phyloP scores from a whole-genome alignment of 1,140 invertebrate species.

The Cotesia chilonis region DNA sequence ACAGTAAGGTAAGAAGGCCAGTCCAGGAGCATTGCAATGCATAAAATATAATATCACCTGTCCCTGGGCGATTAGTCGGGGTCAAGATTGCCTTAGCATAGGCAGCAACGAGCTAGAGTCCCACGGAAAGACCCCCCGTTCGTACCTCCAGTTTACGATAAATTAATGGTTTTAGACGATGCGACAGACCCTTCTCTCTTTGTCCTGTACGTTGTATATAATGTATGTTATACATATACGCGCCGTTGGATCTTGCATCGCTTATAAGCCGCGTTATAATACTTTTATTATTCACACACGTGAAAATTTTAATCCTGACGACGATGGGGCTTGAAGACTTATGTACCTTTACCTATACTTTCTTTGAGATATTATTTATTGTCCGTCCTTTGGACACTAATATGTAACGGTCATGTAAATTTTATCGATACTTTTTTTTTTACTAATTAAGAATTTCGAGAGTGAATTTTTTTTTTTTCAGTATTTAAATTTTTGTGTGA shows the following conservation, averaged over 20 bases:
- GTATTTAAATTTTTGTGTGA: not conserved
- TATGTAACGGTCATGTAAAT: not conserved
- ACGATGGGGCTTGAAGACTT: not conserved
- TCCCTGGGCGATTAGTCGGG: constrained; percentile 58
- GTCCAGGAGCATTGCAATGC: constrained; percentile 36
- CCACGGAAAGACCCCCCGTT: constrained; percentile 37
- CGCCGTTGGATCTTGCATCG: constrained; percentile 23
- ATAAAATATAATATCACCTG: constrained; percentile 48
- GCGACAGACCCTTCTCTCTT: constrained; percentile 21
- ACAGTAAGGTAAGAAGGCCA: not conserved
- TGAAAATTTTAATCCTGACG: constrained; percentile 18
- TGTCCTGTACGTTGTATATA: not conserved
- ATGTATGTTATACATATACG: not conserved
- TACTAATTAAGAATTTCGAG: too few species aligned
- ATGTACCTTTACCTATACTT: constrained; percentile 7
- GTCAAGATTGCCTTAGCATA: constrained; percentile 51
- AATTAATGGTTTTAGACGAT: constrained; percentile 56
- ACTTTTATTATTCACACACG: constrained; percentile 6
- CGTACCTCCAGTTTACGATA: constrained; percentile 52
- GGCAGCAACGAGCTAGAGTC: constrained; percentile 33
- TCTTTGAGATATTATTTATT: constrained; percentile 20
- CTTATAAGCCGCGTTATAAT: not conserved
- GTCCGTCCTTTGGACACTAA: not conserved
- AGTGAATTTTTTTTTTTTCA: not conserved
- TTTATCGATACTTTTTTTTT: too few species aligned